Evolutionary conservation across 2,888 invertebrate genomes (phyloP), one percentile per base, ranked within the genome.

Genomic region (Athrips mouffetella): DNA sequence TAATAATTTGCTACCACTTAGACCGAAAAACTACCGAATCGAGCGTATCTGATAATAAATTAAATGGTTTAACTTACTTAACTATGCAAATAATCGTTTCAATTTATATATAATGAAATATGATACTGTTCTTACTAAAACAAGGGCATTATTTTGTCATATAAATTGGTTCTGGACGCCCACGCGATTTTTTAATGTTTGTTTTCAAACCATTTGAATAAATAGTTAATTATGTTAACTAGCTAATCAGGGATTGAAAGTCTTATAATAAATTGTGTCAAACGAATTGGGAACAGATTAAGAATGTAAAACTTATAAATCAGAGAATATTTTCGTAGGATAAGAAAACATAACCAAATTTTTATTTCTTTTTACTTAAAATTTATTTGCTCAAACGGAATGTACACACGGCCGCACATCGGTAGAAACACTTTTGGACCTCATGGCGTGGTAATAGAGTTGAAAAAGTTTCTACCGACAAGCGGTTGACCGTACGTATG

Each of bases 221-320:
- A 78, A 79, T 76, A 69, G 64, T 71, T 80, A 76, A 79, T 82
- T 80, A 81, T 81, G 80, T 67, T 75, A 76, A 73, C 70, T 63
- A 62, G 60, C 58, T 72, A 69, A 71, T 75, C 70, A 70, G 48
- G 52, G 51, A 53, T 54, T 52, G 45, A 33, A 40, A 49, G 47
- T 47, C 47, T 58, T 55, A 53, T 56, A 53, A 63, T 64, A 64
- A 65, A 67, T 65, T 59, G 55, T 59, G 47, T 48, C 49, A 50
- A 53, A 46, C 30, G 25, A 54, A 54, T 53, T 40, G 23, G 20
- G 15, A 42, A 25, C 40, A 11, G 15, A 42, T 7, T 11, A n/a
- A 11, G 40, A 23, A 40, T 40, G 15, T n/a, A 18, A 18, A 37
- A n/a, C n/a, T n/a, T n/a, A n/a, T n/a, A n/a, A n/a, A n/a, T n/a